phyloP scores from a whole-genome alignment of 2,113 vertebrate genomes.

The Spheniscus mendiculus region DNA sequence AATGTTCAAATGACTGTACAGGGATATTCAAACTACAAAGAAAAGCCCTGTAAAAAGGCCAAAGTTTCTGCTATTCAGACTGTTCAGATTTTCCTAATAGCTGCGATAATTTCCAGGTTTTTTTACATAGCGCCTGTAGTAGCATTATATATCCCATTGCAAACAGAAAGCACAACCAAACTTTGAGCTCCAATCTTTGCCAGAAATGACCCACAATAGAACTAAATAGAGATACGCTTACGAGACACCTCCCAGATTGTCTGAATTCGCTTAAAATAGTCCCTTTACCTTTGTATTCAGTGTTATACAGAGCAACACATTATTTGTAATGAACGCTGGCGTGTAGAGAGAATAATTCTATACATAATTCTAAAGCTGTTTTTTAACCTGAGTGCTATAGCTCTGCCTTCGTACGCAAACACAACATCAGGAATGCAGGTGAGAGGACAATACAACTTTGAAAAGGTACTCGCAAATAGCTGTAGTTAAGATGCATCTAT shows the following conservation, averaged over 20 bases:
- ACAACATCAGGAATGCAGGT: background rate
- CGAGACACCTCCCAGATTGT: conserved; percentile 24
- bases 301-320: background rate
- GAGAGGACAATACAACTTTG: background rate
- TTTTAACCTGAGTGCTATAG: background rate
- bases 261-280: background rate
- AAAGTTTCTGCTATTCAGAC: background rate
- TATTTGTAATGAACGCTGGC: background rate
- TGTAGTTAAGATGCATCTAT: background rate
- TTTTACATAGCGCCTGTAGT: background rate
- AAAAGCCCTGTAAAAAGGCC: conserved; percentile 32
- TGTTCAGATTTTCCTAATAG: background rate
- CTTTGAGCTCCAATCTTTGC: conserved; percentile 9
- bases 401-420: background rate
- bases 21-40: conserved; percentile 44
- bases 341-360: background rate
- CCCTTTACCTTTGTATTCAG: background rate
- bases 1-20: conserved; percentile 3
- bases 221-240: background rate
- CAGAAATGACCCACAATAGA: conserved; percentile 27
- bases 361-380: background rate
- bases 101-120: background rate
- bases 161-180: background rate
- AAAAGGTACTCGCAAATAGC: background rate
- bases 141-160: background rate